Evolutionary conservation across 2,797 vertebrate genomes (phyloP).

Genomic region (Orientallactaga sibirica): DNA sequence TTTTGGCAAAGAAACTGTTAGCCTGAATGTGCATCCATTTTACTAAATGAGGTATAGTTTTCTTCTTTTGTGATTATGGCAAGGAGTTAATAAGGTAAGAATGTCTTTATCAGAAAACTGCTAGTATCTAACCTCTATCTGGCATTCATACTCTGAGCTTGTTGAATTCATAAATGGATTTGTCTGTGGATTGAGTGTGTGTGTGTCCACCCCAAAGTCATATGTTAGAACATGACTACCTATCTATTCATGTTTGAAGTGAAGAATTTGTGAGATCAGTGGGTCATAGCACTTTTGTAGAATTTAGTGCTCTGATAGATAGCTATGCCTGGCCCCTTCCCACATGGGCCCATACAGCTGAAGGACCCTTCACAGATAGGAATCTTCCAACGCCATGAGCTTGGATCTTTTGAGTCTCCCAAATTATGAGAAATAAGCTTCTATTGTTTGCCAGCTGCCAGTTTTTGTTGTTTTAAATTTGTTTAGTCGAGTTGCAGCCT

Average conservation of each 20-base stretch:
- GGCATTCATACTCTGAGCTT: background rate
- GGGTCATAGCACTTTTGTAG: no score
- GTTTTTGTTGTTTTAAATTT: background rate
- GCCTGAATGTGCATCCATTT: background rate
- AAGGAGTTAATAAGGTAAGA: background rate
- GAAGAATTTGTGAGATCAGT: background rate
- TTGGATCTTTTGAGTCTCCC: background rate
- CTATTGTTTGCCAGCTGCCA: background rate
- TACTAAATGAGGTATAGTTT: background rate
- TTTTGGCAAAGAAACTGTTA: conserved; percentile 5
- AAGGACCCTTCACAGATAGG: background rate
- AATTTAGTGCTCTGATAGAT: background rate
- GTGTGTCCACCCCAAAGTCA: background rate
- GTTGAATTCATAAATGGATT: background rate
- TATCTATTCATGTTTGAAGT: no score
- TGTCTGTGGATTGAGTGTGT: background rate
- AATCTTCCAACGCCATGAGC: background rate
- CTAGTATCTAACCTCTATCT: background rate
- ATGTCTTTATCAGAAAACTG: background rate
- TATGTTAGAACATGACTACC: background rate
- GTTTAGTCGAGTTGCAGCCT: background rate
- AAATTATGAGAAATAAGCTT: background rate
- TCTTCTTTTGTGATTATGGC: background rate
- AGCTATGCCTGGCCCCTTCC: background rate
- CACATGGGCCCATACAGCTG: background rate